These are phyloP conservation scores for Atta texana DNA, from an alignment of 1,140 invertebrate species.

Conservation along the genomic window DNA sequence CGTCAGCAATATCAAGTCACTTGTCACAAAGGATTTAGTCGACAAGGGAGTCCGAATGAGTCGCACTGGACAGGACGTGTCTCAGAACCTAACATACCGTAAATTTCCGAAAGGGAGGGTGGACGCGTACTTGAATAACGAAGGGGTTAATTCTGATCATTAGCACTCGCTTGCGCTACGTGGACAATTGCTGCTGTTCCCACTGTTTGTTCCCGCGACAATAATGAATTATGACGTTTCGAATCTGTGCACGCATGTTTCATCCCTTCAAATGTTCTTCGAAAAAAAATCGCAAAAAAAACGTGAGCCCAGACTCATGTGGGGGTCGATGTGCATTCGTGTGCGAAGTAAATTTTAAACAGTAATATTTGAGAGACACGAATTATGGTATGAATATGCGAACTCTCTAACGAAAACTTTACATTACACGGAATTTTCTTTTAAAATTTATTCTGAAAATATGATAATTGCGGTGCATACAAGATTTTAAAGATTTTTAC, in stretches of 20 bases:
- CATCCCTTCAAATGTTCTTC: constrained; percentile 69
- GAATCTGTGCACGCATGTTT: constrained; percentile 54
- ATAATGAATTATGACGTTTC: constrained; percentile 82
- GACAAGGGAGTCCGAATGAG: not conserved
- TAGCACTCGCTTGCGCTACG: constrained; percentile 67
- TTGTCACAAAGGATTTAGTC: constrained; percentile 22
- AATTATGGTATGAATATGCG: not conserved
- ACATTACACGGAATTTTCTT: no score
- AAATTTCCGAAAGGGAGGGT: constrained; percentile 28
- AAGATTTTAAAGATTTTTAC: no score
- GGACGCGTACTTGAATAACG: constrained; percentile 58
- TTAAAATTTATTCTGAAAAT: no score
- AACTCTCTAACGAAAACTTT: not conserved
- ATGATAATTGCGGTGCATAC: no score
- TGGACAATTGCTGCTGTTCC: constrained; percentile 78
- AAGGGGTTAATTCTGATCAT: constrained; percentile 78
- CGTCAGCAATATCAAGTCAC: constrained; percentile 7
- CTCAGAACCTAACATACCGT: constrained; percentile 44
- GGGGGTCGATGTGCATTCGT: not conserved
- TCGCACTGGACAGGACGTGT: constrained; percentile 22
- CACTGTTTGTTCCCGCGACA: constrained; percentile 75
- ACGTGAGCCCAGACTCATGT: not conserved
- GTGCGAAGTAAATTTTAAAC: not conserved
- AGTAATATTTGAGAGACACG: not conserved
- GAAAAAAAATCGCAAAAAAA: constrained; percentile 66